Evolutionary conservation across 2,888 invertebrate species (phyloP), one percentile per base, ranked within the genome.

Genomic region (Archips crataeganus): DNA sequence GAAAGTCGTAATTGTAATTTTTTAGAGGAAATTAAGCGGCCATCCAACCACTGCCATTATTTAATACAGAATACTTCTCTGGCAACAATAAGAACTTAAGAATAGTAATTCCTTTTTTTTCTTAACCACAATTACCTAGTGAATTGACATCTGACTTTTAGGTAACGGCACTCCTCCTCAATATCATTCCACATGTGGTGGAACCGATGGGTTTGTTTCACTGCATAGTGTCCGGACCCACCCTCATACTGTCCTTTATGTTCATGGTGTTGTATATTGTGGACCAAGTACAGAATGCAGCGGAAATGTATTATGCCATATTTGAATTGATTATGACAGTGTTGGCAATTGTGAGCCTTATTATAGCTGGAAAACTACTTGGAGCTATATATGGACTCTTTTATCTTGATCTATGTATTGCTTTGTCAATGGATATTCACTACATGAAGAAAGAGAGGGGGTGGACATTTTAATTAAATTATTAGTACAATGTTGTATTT

Each of bases 141-240:
- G 65, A 34, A 65, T 32, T 42, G 67, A 67, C 85, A 84, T 90
- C 85, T 90, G 89, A 84, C 83, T 93, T 93, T 90, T 94, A 94
- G 93, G 92, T 91, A 87, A 86, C 93, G 87, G 91, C 92, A 80
- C 87, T 94, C 77, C 86, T 93, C 76, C 91, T 94, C 85, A 90
- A 86, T 88, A 82, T 93, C 79, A 85, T 93, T 76, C 91, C 91
- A 75, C 88, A 90, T 83, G 87, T 93, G 77, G 90, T 93, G 89
- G 85, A 84, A 42, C 90, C 92, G 0, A 80, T 91, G 87, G 91
- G 91, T 67, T 45, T 75, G 54, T 82, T 84, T 75, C 86, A 88
- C 76, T 93, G 93, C 81, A 79, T 92, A 79, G 91, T 91, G 45
- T 88, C 91, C 0, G 91, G 81, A 51, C 93, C 94, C 47, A 93